Conservation (phyloP, 1,140 invertebrate species). For the Callitettix versicolor region DNA sequence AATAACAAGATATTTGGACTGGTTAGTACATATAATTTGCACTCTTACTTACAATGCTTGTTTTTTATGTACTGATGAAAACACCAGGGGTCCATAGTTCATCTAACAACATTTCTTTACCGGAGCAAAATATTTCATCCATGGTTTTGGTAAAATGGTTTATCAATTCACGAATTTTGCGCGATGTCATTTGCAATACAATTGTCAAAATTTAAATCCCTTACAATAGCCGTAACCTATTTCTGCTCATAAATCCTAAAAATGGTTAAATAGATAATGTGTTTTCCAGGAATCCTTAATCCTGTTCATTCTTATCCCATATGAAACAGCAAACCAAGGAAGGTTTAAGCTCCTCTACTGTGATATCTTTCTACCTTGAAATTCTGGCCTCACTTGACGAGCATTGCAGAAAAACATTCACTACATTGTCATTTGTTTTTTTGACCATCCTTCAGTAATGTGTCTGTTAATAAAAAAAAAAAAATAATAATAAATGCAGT, state of each 20-base stretch:
- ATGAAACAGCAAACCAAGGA: too few species aligned
- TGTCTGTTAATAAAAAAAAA: too few species aligned
- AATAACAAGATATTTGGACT: constrained; percentile 15
- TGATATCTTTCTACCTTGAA: too few species aligned
- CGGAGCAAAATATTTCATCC: neutral
- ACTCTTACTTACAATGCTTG: constrained; percentile 25
- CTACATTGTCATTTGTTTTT: too few species aligned
- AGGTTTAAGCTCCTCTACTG: too few species aligned
- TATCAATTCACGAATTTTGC: neutral
- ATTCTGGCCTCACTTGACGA: too few species aligned
- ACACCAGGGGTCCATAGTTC: constrained; percentile 27
- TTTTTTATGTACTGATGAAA: constrained; percentile 29
- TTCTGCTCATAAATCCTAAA: constrained; percentile 1
- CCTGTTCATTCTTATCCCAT: too few species aligned
- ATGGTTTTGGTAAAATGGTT: neutral
- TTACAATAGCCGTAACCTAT: neutral
- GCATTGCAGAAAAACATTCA: too few species aligned
- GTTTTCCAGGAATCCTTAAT: constrained; percentile 4
- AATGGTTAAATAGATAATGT: constrained; percentile 1
- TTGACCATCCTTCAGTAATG: too few species aligned
- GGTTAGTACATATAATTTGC: constrained; percentile 22
- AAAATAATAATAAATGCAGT: too few species aligned
- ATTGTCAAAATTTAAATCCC: neutral
- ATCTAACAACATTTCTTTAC: constrained; percentile 22
- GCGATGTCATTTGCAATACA: neutral